Conservation (phyloP, 2,113 vertebrate species). For the Macaca nemestrina region DNA sequence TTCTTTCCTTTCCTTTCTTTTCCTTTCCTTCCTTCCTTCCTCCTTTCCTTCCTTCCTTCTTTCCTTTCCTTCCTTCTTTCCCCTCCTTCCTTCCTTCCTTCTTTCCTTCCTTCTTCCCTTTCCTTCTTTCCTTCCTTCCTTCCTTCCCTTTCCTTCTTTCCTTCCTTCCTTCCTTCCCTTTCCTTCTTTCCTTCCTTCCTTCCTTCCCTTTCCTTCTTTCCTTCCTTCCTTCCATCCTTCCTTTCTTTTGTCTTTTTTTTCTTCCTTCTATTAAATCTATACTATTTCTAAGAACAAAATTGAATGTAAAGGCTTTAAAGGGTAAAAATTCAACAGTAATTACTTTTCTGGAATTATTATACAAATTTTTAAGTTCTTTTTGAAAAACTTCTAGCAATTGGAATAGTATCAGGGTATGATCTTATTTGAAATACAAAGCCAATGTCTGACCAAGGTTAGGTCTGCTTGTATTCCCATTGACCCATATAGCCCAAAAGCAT, state of each 20-base stretch:
- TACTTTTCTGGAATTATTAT: slow-evolving; percentile 1
- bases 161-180: fast-evolving
- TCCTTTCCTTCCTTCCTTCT: no score
- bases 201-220: fast-evolving
- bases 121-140: fast-evolving
- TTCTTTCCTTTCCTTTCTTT: fast-evolving
- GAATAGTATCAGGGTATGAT: not conserved
- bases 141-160: fast-evolving
- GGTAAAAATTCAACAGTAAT: not conserved
- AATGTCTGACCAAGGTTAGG: not conserved
- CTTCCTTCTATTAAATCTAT: not conserved
- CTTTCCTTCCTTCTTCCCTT: no score
- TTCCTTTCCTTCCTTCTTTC: fast-evolving
- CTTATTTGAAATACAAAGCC: not conserved
- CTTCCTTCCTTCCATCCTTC: not conserved
- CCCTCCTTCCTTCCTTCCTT: fast-evolving
- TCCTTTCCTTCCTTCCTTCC: fast-evolving
- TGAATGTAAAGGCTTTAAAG: not conserved
- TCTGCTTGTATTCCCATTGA: not conserved
- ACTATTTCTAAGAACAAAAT: not conserved
- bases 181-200: fast-evolving
- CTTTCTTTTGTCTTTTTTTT: fast-evolving
- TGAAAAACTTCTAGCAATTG: not conserved
- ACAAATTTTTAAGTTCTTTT: not conserved
- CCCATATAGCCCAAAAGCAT: not conserved